Evolutionary conservation across 2,888 invertebrate genomes (phyloP), one percentile per base, ranked within the genome.

Genomic region (Tipula unca): DNA sequence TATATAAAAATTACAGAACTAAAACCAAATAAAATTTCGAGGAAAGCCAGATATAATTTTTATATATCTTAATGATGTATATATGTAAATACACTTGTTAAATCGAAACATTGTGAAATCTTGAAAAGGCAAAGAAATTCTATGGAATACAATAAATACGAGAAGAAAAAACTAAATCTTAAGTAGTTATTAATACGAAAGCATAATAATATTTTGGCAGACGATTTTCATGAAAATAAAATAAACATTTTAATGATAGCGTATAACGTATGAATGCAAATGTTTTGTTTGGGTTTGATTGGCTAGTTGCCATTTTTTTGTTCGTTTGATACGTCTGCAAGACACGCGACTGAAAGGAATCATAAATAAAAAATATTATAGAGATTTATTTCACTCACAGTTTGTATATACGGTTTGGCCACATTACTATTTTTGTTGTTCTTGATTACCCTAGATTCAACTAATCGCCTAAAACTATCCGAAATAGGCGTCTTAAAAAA

Each of bases 261-360:
- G n/a, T n/a, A 25, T 69, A 48, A 39, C 13, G 39, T 39, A 39
- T 39, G 20, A 69, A 25, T 69, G 69, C 8, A 69, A 25, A 69
- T 69, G 13, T 69, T 69, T 69, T 69, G 69, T 69, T 69, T 69
- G 69, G 69, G 69, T 69, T 69, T 69, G 69, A 69, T 69, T 69
- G 69, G 69, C 69, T 25, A 69, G 20, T 25, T 69, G 69, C 69
- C 69, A 69, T 48, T 48, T 48, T 48, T 17, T 48, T 25, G 8
- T 25, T 69, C 8, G 69, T 69, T 13, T 14, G 69, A 25, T 48
- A 13, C 69, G 69, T 20, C 69, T 69, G 25, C 69, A 69, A 6
- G 69, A 69, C 69, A 69, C 69, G 69, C 69, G 69, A 69, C 69
- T 6, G 3, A 20, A 25, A 0, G 25, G 25, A 25, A 69, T 25